Base-by-base conservation (phyloP, 30 jellyfish, hydroid and myxozoan genomes). In the Hydra vulgaris region DNA sequence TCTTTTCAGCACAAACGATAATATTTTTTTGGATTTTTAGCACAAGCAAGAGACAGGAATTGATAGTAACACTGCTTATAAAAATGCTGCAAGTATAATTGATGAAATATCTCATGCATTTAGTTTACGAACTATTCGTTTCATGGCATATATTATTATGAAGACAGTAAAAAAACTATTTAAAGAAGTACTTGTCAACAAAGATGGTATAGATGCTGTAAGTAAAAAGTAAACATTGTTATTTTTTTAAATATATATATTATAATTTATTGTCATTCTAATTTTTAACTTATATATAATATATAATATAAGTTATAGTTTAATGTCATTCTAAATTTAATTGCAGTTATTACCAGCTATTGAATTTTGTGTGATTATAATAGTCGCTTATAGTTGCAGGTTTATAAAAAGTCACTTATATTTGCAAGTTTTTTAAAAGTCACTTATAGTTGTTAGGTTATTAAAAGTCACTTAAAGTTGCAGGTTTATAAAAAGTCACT, bases 71-170 rank as follows among this genome's bases (percentile, higher is more conserved):
- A 54, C 27, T 15, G 90, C 83, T 7, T 72, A 52, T 25, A 66
- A 78, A 71, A 78, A 72, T 73, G 97, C 95, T 7, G 76, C 74
- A 23, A 85, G 75, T 15, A 90, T 90, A n/a, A 72, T 90, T 1
- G 90, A 90, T 79, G 97, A 90, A 82, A 86, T 90, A 23, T 91
- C 95, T 5, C 97, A 90, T 69, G 82, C 95, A 0, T 86, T 86
- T 79, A 82, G 82, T 75, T 24, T 85, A 54, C 53, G 77, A 17
- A 69, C 95, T 19, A 86, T 90, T 53, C 83, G 95, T 27, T 70
- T 90, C 24, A 82, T 90, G 95, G 92, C 96, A 22, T 79, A 76
- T 61, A 26, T 81, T 76, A 77, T 91, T 22, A 76, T 78, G 67
- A 86, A 83, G 27, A 87, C 87, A 79, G 81, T 81, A 17, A 74